Percentiles rank a stretch among this genome's conserved stretches.
Evolutionary conservation across 1,140 invertebrate species (phyloP).

Genomic region (Hestina assimilis): DNA sequence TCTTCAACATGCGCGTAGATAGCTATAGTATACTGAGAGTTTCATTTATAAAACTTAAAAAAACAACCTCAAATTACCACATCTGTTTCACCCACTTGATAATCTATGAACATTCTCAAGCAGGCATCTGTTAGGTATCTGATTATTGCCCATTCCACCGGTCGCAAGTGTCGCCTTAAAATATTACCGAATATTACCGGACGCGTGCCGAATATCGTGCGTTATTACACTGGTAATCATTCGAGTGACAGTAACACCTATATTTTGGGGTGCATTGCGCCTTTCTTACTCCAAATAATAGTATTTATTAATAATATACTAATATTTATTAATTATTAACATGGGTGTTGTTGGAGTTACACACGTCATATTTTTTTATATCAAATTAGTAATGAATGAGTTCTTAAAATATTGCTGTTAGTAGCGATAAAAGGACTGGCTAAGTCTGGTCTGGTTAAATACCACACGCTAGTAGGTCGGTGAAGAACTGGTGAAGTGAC

Average conservation of each 20-base stretch:
- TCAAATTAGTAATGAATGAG: too few species aligned
- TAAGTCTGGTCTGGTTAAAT: too few species aligned
- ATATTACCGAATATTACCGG: constrained; percentile 64
- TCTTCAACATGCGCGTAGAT: too few species aligned
- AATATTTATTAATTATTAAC: too few species aligned
- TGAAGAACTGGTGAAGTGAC: too few species aligned
- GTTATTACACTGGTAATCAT: constrained; percentile 47
- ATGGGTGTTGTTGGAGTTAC: too few species aligned
- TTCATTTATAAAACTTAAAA: too few species aligned
- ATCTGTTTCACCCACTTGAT: constrained; percentile 8
- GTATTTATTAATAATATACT: not conserved
- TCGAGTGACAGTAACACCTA: constrained; percentile 25
- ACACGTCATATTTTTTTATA: too few species aligned
- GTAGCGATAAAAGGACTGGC: too few species aligned
- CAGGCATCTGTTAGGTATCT: constrained; percentile 66
- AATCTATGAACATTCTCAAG: constrained; percentile 54
- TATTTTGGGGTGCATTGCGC: not conserved
- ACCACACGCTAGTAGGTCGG: too few species aligned
- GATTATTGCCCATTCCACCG: constrained; percentile 60
- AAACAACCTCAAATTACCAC: not conserved
- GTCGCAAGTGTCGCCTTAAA: constrained; percentile 62
- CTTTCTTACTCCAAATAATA: not conserved
- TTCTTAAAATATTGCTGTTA: too few species aligned
- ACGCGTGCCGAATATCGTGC: constrained; percentile 49
- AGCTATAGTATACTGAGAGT: too few species aligned